Conservation (phyloP, 2,888 invertebrate genomes). For the Stictocephala bisonia region DNA sequence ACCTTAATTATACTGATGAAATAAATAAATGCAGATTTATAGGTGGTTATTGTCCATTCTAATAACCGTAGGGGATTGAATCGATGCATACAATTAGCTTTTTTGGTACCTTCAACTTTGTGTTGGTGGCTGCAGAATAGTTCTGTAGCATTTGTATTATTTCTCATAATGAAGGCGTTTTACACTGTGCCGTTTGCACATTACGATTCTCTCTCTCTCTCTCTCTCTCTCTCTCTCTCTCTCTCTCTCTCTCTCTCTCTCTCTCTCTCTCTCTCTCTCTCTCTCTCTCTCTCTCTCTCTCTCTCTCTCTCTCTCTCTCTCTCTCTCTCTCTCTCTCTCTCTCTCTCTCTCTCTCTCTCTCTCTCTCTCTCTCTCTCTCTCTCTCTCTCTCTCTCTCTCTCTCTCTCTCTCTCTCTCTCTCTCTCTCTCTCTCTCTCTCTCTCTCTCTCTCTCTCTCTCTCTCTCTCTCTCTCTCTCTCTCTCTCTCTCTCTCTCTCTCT, state of each 20-base stretch:
- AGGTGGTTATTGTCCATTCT: too few species aligned
- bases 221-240: too few species aligned
- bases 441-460: neutral
- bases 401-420: neutral
- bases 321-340: neutral
- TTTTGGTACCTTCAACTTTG: neutral
- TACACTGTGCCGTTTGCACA: too few species aligned
- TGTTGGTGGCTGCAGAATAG: neutral
- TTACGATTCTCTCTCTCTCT: too few species aligned
- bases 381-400: neutral
- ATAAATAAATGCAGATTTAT: too few species aligned
- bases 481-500: constrained; percentile 24
- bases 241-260: too few species aligned
- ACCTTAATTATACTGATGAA: too few species aligned
- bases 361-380: neutral
- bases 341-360: neutral
- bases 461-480: neutral
- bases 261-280: too few species aligned
- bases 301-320: constrained; percentile 16
- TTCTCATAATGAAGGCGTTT: neutral
- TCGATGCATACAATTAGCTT: too few species aligned
- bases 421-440: neutral
- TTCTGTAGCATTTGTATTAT: neutral
- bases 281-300: too few species aligned
- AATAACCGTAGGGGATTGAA: too few species aligned